phyloP scores from a whole-genome alignment of 2,797 vertebrate species.

The Syngnathus rostellatus region DNA sequence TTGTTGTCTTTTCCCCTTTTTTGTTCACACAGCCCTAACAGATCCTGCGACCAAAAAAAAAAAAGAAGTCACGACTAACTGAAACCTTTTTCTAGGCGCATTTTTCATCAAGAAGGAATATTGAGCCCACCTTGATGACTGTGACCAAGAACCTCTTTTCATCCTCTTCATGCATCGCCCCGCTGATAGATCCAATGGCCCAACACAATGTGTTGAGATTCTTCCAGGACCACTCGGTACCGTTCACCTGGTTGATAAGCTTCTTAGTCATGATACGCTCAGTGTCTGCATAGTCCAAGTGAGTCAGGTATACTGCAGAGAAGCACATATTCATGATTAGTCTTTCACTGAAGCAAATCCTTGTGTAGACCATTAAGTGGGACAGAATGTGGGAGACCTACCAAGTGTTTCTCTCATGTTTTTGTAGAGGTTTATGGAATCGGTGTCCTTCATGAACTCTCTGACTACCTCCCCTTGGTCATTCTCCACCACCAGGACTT shows the following conservation, averaged over 20 bases:
- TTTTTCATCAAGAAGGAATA: not conserved
- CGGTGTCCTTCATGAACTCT: conserved; percentile 99
- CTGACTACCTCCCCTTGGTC: conserved; percentile 97
- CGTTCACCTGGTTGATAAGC: conserved; percentile 97
- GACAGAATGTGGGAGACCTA: conserved; percentile 45
- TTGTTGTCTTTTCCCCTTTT: conserved; percentile 99
- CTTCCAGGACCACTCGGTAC: conserved; percentile 97
- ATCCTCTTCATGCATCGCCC: conserved; percentile 97
- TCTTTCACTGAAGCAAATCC: not conserved
- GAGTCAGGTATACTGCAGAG: conserved; percentile 87
- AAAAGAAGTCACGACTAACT: not conserved
- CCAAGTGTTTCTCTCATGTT: conserved; percentile 98
- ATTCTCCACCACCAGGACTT: conserved; percentile 97
- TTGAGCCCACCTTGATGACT: conserved; percentile 83
- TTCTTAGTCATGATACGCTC: conserved; percentile 98
- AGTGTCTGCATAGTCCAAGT: conserved; percentile 95
- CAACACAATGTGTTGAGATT: conserved; percentile 96
- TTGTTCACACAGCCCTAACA: conserved; percentile 95
- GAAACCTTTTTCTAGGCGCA: not conserved
- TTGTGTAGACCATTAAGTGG: not conserved
- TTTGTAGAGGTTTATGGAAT: conserved; percentile 98
- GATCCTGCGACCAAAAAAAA: conserved; percentile 68
- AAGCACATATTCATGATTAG: not conserved
- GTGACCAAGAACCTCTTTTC: conserved; percentile 97
- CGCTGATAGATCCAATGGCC: conserved; percentile 98